Evolutionary conservation across 2,888 invertebrate genomes (phyloP), one percentile per base, ranked within the genome.

Genomic region (Prosapia bicincta): DNA sequence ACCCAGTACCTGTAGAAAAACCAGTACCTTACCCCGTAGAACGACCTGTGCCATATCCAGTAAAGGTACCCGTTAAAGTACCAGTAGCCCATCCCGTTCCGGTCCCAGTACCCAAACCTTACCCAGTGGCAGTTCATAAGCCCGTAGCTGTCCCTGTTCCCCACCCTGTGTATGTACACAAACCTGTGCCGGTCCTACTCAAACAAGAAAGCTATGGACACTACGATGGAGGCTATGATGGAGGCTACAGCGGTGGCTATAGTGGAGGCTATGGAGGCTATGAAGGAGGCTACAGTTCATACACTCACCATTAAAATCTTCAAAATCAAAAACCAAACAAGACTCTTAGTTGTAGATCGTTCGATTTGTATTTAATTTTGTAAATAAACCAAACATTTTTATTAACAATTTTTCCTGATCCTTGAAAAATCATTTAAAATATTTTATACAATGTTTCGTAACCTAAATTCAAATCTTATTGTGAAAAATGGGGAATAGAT

Each of bases 161-260:
- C n/a, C 79, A 88, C 0, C 90, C 90, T 0, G 88, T 90, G 13
- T 83, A 87, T 74, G 87, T 91, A 0, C 88, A 89, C 77, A 87
- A 88, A 80, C 88, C 88, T 72, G 86, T 88, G 3, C 85, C 85
- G 10, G 82, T 85, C 54, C 79, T 81, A 75, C 78, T 83, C 3
- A 84, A 85, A 69, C 82, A 83, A 70, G 83, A 83, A 69, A 82
- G 84, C 24, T 83, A 84, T 54, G 83, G 76, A 38, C 75, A 75
- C 72, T 54, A 77, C 68, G 68, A 71, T 71, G 38, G 74, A 70
- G 74, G 75, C 7, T 67, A 69, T 69, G 43, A 72, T 30, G 30
- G 71, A 32, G 38, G 74, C 26, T 66, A 72, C 66, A 69, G 72
- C 5, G 72, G 76, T 23, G 25, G 71, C 69, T 24, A 66, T 72